Base-by-base conservation (phyloP, 2,113 vertebrate genomes). In the Sebastes schlegelii region DNA sequence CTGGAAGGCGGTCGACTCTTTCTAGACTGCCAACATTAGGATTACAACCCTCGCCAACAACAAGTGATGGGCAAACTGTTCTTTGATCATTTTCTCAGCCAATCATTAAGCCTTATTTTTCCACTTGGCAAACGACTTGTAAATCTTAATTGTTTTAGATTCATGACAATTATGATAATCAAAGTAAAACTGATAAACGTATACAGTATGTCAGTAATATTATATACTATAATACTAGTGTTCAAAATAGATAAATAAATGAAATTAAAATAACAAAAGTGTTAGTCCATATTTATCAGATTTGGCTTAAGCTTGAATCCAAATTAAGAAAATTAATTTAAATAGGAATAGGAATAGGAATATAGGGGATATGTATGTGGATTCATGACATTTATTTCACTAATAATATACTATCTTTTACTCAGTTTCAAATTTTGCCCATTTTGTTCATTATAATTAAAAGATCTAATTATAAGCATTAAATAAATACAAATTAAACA, bases 51-150 rank as follows among this genome's bases (percentile, higher is more conserved):
- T 17, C 42, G 91, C 92, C 92, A 93, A 92, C 86, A 89, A 92
- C 89, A 93, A 91, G 90, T 88, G 76, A 88, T 86, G 87, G 79
- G 87, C 88, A 92, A 90, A 92, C 91, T 92, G 90, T 92, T 90
- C 86, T 87, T 87, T 88, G 79, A 88, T 90, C 68, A 63, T 87
- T 86, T 91, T 88, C 73, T 88, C 86, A 88, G 87, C 88, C 90
- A 92, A 92, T 91, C 89, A 91, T 67, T 79, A 61, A 85, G 74
- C 77, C 80, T 84, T 85, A 74, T 89, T 86, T 88, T 83, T 85
- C 23, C 72, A 86, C 73, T 89, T 89, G 88, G 88, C 85, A 77
- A 75, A 74, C 65, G 16, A 82, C 48, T 74, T 57, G 48, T 54
- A 87, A 91, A 91, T 87, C 69, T 74, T 87, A 86, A 92, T 88